These are phyloP conservation scores for Phacellophora camtschatica DNA, from an alignment of 30 jellyfish, hydroid and myxozoan genomes.

Conservation along the genomic window DNA sequence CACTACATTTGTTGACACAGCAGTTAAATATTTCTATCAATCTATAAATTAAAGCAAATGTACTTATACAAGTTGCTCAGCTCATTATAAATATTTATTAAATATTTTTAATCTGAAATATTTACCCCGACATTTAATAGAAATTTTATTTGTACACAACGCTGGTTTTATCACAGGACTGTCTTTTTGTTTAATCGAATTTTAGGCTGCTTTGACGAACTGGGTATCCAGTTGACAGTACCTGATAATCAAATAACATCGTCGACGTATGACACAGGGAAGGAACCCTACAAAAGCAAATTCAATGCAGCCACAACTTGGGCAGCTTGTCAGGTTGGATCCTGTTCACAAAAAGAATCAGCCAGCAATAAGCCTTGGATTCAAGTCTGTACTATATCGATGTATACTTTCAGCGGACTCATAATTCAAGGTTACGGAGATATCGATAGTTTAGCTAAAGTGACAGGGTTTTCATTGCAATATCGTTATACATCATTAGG, in stretches of 20 bases:
- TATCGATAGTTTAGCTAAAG: slow-evolving; percentile 20
- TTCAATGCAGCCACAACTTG: slow-evolving; percentile 14
- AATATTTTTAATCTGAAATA: too few relatives aligned
- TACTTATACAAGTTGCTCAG: too few relatives aligned
- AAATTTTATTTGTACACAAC: too few relatives aligned
- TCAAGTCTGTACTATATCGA: slow-evolving; percentile 23
- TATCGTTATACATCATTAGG: not conserved
- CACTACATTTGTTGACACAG: too few relatives aligned
- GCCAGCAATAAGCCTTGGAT: slow-evolving; percentile 60
- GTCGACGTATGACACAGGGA: slow-evolving; percentile 29
- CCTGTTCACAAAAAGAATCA: slow-evolving; percentile 24
- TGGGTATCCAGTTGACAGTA: slow-evolving; percentile 36
- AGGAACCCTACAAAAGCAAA: slow-evolving; percentile 25
- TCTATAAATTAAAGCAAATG: too few relatives aligned
- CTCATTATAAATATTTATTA: too few relatives aligned
- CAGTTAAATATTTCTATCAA: too few relatives aligned
- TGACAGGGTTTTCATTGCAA: slow-evolving; percentile 18
- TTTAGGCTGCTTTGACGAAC: slow-evolving; percentile 24
- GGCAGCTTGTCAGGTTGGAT: slow-evolving; percentile 58
- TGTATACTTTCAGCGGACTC: slow-evolving; percentile 8
- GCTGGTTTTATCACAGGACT: too few relatives aligned
- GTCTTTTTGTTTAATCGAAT: not conserved
- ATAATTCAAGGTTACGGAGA: slow-evolving; percentile 59
- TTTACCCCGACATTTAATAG: too few relatives aligned
- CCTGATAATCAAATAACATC: slow-evolving; percentile 24